Percentiles rank a stretch among this genome's conserved stretches.
Conservation (phyloP, 2,113 vertebrate species). For the Copsychus sechellarum region DNA sequence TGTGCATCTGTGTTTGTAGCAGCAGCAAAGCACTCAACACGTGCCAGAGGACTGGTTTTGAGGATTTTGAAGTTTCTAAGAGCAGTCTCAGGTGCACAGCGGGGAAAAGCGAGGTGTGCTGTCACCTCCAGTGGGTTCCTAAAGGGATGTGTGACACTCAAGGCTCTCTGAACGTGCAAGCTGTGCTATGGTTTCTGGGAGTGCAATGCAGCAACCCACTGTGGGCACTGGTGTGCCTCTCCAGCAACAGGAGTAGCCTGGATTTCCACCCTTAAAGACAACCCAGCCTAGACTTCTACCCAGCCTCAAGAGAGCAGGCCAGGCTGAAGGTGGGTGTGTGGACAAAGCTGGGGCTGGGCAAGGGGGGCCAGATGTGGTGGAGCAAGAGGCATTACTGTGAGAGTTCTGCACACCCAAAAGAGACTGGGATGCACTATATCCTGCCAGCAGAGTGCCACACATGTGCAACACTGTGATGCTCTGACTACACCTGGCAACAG, state of each 20-base stretch:
- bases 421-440: neutral
- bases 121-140: neutral
- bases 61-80: neutral
- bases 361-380: rapidly evolving
- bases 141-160: neutral
- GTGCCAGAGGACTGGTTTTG: neutral
- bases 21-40: neutral
- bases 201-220: neutral
- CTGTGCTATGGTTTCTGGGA: neutral
- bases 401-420: neutral
- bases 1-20: neutral
- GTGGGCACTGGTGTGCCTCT: neutral
- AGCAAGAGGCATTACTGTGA: neutral
- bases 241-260: neutral
- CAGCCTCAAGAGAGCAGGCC: neutral
- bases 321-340: neutral
- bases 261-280: neutral
- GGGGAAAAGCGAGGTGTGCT: rapidly evolving
- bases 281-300: neutral
- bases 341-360: neutral
- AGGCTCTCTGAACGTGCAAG: neutral
- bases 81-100: neutral
- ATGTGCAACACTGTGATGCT: neutral
- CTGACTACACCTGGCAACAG: neutral
- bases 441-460: neutral